phyloP scores from a whole-genome alignment of 1,140 invertebrate species.

The Drosophila nigrodunni region DNA sequence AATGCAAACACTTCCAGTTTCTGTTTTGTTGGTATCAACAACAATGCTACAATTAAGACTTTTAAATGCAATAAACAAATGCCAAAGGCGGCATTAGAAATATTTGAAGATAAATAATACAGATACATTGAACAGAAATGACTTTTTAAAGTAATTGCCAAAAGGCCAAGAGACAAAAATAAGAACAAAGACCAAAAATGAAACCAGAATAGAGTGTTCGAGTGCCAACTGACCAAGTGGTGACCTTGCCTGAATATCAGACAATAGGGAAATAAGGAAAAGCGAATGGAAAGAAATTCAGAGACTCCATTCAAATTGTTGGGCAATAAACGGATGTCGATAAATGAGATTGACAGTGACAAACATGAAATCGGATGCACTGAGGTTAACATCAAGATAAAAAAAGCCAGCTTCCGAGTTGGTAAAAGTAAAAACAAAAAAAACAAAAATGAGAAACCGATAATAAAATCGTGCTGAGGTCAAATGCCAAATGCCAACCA shows the following conservation, averaged over 20 bases:
- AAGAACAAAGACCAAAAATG: neutral
- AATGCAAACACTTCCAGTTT: too few species aligned
- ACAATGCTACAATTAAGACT: constrained; percentile 3
- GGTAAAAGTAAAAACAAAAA: constrained; percentile 58
- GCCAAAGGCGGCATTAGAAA: neutral
- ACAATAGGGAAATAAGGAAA: constrained; percentile 29
- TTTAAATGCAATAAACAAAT: constrained; percentile 15
- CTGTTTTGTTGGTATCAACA: neutral
- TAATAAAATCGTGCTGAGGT: constrained; percentile 73
- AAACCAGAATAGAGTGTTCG: constrained; percentile 22
- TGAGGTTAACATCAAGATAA: constrained; percentile 63
- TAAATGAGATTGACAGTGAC: constrained; percentile 83
- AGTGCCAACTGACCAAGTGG: constrained; percentile 27
- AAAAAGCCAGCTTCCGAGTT: constrained; percentile 52
- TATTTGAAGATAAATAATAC: neutral
- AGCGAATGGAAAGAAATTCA: constrained; percentile 29
- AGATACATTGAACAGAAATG: constrained; percentile 18
- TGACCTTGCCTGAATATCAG: constrained; percentile 55
- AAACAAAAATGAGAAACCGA: constrained; percentile 26
- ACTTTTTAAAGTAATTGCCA: constrained; percentile 26
- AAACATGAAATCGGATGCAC: constrained; percentile 75
- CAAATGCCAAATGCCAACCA: constrained; percentile 45
- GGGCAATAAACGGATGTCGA: constrained; percentile 75
- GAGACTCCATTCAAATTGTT: constrained; percentile 67
- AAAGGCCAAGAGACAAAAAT: constrained; percentile 6